Evolutionary conservation across 2,888 invertebrate genomes (phyloP).

Genomic region (Plemyria rubiginata): DNA sequence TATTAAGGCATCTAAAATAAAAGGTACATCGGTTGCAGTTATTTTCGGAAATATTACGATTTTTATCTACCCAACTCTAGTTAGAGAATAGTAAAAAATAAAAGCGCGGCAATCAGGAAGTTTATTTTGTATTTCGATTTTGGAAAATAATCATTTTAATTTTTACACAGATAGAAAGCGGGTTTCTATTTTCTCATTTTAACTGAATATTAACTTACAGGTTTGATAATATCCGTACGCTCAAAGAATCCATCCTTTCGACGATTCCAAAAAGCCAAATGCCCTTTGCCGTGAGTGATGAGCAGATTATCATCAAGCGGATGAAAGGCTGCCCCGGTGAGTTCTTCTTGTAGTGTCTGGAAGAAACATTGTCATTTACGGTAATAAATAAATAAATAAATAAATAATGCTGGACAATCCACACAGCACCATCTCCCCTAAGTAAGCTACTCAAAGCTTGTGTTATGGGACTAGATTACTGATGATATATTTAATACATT

Average conservation of each 20-base stretch:
- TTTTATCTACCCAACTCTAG: constrained; percentile 11
- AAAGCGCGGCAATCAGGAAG: constrained; percentile 8
- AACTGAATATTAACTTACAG: constrained; percentile 72
- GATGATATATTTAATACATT: too few relatives aligned
- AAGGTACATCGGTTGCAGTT: background rate
- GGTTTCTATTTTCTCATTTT: background rate
- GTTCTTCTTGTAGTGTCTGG: constrained; percentile 94
- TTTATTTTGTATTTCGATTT: background rate
- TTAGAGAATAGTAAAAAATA: background rate
- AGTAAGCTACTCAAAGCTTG: too few relatives aligned
- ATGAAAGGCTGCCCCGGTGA: constrained; percentile 95
- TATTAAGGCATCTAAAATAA: background rate
- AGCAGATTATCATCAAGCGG: constrained; percentile 95
- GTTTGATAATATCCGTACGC: constrained; percentile 94
- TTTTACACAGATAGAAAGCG: background rate
- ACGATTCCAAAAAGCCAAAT: constrained; percentile 96
- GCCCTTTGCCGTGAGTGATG: constrained; percentile 96
- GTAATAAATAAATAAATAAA: too few relatives aligned
- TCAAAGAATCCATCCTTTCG: constrained; percentile 96
- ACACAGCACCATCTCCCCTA: too few relatives aligned
- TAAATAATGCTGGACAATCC: too few relatives aligned
- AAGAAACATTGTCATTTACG: background rate
- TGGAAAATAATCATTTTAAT: background rate
- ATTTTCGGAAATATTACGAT: background rate
- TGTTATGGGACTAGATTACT: too few relatives aligned